Conservation (phyloP, 2,113 vertebrate species). For the Cavia aperea region DNA sequence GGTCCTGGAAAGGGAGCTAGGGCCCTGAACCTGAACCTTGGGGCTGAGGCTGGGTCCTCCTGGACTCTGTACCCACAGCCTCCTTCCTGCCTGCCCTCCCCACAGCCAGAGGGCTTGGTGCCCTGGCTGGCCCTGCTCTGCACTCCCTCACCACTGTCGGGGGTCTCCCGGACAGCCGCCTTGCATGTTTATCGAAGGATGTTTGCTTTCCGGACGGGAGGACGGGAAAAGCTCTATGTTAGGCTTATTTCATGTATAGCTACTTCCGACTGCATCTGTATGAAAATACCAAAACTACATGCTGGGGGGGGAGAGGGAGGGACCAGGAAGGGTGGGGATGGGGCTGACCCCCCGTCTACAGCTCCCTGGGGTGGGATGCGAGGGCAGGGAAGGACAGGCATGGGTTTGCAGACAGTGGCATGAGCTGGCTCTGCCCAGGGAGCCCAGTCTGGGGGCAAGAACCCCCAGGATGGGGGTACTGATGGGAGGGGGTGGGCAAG, state of each 20-base stretch:
- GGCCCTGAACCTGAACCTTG: constrained; percentile 12
- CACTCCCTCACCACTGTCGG: constrained; percentile 1
- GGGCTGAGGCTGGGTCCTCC: constrained; percentile 24
- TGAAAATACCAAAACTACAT: constrained; percentile 69
- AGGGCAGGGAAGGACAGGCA: constrained; percentile 19
- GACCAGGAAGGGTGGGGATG: constrained; percentile 11
- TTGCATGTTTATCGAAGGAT: constrained; percentile 73
- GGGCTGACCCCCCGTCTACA: constrained; percentile 24
- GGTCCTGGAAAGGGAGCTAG: not conserved
- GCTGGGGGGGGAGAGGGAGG: constrained; percentile 46
- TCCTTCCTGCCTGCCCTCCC: not conserved
- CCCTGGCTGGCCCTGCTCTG: not conserved
- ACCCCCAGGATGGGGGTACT: not conserved
- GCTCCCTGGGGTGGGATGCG: constrained; percentile 41
- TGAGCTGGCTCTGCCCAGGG: constrained; percentile 68
- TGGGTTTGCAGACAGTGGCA: constrained; percentile 51
- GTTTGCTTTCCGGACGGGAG: constrained; percentile 69
- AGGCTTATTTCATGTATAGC: constrained; percentile 69
- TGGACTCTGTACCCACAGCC: constrained; percentile 1
- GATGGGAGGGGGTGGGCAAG: constrained; percentile 38
- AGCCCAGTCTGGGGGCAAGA: constrained; percentile 38
- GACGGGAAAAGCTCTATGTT: constrained; percentile 69
- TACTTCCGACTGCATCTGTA: constrained; percentile 72
- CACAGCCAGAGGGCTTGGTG: not conserved
- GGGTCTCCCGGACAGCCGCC: constrained; percentile 46